Base-by-base conservation (phyloP, 1,140 invertebrate genomes). In the Rhysida immarginata region DNA sequence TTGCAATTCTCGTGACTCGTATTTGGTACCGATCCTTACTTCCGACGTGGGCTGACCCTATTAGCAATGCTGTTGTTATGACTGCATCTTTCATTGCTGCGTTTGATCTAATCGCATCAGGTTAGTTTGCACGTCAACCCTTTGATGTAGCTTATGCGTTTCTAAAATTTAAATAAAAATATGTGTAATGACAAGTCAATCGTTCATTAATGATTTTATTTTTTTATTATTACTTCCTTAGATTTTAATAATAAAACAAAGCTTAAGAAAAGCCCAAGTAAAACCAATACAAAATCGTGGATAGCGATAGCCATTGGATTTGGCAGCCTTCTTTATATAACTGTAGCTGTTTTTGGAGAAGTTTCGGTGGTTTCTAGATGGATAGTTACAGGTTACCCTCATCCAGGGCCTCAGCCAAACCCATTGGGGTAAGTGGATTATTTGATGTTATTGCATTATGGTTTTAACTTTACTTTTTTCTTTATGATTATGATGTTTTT, bases 251-350 rank as follows among this genome's bases (percentile, higher is more conserved):
- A 41, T 41, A 11, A 41, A 41, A 13, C n/a, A n/a, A 41, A 41
- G 11, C 35, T 41, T n/a, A 13, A n/a, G 35, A 41, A n/a, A n/a
- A n/a, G n/a, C n/a, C n/a, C n/a, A n/a, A n/a, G n/a, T n/a, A n/a
- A n/a, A n/a, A n/a, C n/a, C n/a, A n/a, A n/a, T n/a, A n/a, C n/a
- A n/a, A n/a, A n/a, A n/a, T n/a, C n/a, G n/a, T n/a, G n/a, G n/a
- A n/a, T n/a, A n/a, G n/a, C n/a, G n/a, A n/a, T n/a, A n/a, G n/a
- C n/a, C n/a, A 45, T 70, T 23, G 69, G 67, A 2, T 67, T 69
- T 55, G 70, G 70, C 13, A 70, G 68, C 60, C 58, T 71, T 11
- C 49, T 71, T 18, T 71, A 62, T 56, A 53, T 69, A n/a, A 65
- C 65, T 26, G 63, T 69, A 44, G 63, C 63, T 62, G 60, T 65